Base-by-base conservation (phyloP, 2,888 invertebrate species). In the Diogma glabrata region DNA sequence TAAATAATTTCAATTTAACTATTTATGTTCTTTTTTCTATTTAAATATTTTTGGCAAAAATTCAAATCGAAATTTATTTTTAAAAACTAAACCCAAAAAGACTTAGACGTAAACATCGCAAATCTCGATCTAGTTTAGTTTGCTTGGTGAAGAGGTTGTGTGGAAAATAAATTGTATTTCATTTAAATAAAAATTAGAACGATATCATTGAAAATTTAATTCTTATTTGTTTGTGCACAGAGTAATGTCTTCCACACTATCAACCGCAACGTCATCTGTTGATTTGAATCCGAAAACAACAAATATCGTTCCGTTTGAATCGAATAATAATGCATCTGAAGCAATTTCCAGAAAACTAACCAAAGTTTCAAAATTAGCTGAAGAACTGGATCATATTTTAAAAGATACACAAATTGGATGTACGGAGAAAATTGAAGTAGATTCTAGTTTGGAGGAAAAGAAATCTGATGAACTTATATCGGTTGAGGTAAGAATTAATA, bases 311-410 rank as follows among this genome's bases (percentile, higher is more conserved):
- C 67, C 69, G 3, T 65, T 67, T n/a, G 65, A 64, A 8, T 71
- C 70, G 57, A 81, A 81, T 65, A 70, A 73, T 55, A 74, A 78
- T 57, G 82, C 82, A 16, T 75, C 82, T 33, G 79, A 79, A 58
- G 79, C 82, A 47, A 82, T 83, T 53, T 74, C 80, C n/a, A 77
- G 77, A 58, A 75, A 75, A 61, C 64, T 83, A 53, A 69, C 75
- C 14, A 80, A 81, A 64, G 81, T 83, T 14, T 79, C 82, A 12
- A 75, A 74, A 52, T 71, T 82, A 19, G 82, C 82, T 2, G 82
- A 82, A 63, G 78, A 80, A 55, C 65, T 83, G 57, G 83, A 83
- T 61, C 74, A 75, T 33, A 73, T 75, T 20, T 64, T 79, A 52
- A 67, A 71, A 36, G 74, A 74, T 56, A 73, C 73, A 9, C 75